A percentile compares a stretch with the other conserved stretches of the same genome.
Conservation (phyloP, 1,140 invertebrate genomes). For the Micrasema minimum region DNA sequence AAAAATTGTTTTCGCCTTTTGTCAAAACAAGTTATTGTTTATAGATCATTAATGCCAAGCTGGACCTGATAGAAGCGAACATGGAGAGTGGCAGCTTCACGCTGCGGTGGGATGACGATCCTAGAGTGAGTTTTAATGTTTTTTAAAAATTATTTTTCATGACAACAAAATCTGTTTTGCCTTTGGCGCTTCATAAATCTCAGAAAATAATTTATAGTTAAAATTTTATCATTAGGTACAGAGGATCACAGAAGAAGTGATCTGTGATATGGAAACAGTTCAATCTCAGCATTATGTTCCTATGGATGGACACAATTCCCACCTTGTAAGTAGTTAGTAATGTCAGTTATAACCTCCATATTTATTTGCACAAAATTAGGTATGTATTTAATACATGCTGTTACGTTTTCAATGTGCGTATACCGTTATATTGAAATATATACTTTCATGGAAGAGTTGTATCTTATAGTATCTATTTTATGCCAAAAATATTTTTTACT, state of each 20-base stretch:
- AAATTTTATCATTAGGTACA: conserved; percentile 59
- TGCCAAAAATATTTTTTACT: too few species aligned
- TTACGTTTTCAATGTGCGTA: too few species aligned
- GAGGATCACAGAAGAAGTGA: conserved; percentile 71
- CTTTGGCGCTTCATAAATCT: too few species aligned
- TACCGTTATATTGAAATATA: too few species aligned
- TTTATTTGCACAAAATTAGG: too few species aligned
- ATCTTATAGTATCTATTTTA: too few species aligned
- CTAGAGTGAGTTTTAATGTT: conserved; percentile 58
- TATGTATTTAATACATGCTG: too few species aligned
- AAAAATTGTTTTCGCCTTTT: background rate
- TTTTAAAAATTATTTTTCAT: too few species aligned
- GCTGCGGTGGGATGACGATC: conserved; percentile 64
- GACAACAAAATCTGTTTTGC: too few species aligned
- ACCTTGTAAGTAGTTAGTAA: conserved; percentile 57
- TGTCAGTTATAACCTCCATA: too few species aligned
- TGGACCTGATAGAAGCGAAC: conserved; percentile 34
- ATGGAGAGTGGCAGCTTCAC: conserved; percentile 60
- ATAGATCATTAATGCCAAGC: conserved; percentile 35
- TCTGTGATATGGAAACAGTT: conserved; percentile 70
- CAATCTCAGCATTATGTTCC: conserved; percentile 58
- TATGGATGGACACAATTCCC: conserved; percentile 49
- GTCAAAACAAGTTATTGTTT: conserved; percentile 15
- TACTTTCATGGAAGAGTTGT: too few species aligned
- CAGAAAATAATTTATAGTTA: background rate